A percentile compares a stretch with the other conserved stretches of the same genome.
Evolutionary conservation across 2,888 invertebrate genomes (phyloP).

Genomic region (Epinotia bilunana): DNA sequence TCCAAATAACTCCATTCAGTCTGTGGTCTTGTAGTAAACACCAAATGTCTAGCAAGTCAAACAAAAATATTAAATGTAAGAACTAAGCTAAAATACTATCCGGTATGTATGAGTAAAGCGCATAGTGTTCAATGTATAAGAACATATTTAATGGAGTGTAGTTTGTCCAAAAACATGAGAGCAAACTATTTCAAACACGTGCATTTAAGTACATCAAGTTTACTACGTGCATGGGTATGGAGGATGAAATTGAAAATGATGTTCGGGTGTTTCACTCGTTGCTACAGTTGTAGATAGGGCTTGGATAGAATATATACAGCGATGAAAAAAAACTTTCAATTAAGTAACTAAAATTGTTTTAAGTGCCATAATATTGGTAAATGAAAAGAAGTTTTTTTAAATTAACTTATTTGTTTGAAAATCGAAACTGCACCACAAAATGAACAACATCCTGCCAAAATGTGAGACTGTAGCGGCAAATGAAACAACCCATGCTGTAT

Average conservation of each 20-base stretch:
- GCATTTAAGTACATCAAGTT: slow-evolving; percentile 59
- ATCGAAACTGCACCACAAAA: slow-evolving; percentile 52
- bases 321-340: neutral
- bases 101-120: slow-evolving; percentile 83
- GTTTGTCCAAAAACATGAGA: slow-evolving; percentile 59
- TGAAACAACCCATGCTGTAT: slow-evolving; percentile 46
- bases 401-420: slow-evolving; percentile 36
- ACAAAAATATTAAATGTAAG: slow-evolving; percentile 60
- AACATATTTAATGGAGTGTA: slow-evolving; percentile 61
- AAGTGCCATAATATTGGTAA: neutral
- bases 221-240: slow-evolving; percentile 66
- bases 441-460: neutral
- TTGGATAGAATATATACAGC: slow-evolving; percentile 8
- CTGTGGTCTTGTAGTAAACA: slow-evolving; percentile 78
- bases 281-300: slow-evolving; percentile 27
- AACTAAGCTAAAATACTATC: slow-evolving; percentile 70
- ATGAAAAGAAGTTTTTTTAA: neutral
- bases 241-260: slow-evolving; percentile 59
- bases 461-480: slow-evolving; percentile 52
- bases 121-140: slow-evolving; percentile 75
- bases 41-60: slow-evolving; percentile 42
- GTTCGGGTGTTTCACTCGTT: slow-evolving; percentile 41
- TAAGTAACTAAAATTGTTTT: neutral
- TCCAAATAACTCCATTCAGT: slow-evolving; percentile 85
- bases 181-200: slow-evolving; percentile 63